Percentiles rank a stretch among this genome's conserved stretches.
These are phyloP conservation scores for Atherinomorus stipes DNA, from an alignment of 2,113 vertebrate genomes.

Conservation along the genomic window DNA sequence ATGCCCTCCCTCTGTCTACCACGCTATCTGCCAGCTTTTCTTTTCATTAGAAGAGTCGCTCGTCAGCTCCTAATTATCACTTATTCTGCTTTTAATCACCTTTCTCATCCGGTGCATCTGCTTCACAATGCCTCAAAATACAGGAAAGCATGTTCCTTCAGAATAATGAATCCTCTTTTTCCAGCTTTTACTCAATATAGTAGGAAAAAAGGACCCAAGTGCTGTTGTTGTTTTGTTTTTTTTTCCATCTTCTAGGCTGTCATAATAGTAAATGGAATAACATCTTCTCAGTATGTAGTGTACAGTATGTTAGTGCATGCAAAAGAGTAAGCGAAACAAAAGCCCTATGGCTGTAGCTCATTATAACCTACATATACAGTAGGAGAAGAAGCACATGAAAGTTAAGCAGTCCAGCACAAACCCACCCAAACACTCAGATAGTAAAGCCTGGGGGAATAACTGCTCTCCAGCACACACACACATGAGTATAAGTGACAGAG, in stretches of 20 bases:
- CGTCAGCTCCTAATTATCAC: constrained; percentile 76
- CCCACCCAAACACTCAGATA: constrained; percentile 25
- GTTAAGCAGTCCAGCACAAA: constrained; percentile 7
- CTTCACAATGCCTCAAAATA: constrained; percentile 15
- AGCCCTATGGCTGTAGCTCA: constrained; percentile 52
- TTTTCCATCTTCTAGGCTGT: constrained; percentile 1
- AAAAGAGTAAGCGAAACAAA: constrained; percentile 17
- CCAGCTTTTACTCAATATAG: constrained; percentile 14
- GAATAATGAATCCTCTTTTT: constrained; percentile 11
- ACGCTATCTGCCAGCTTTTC: constrained; percentile 35
- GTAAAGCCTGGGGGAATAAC: constrained; percentile 54
- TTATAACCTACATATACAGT: constrained; percentile 55
- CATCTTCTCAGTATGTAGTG: constrained; percentile 25
- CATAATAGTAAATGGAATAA: constrained; percentile 30
- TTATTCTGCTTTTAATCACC: constrained; percentile 44
- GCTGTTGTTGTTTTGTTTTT: background rate
- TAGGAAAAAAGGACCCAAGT: constrained; percentile 17
- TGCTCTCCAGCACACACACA: constrained; percentile 62
- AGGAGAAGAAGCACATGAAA: constrained; percentile 27
- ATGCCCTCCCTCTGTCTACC: background rate
- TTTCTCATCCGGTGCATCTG: constrained; percentile 11
- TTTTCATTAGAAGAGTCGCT: constrained; percentile 39
- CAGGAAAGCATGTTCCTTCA: constrained; percentile 5
- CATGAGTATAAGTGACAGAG: constrained; percentile 40
- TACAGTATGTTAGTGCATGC: background rate